Conservation (phyloP, 2,888 invertebrate species). For the Pogonocherus hispidulus region DNA sequence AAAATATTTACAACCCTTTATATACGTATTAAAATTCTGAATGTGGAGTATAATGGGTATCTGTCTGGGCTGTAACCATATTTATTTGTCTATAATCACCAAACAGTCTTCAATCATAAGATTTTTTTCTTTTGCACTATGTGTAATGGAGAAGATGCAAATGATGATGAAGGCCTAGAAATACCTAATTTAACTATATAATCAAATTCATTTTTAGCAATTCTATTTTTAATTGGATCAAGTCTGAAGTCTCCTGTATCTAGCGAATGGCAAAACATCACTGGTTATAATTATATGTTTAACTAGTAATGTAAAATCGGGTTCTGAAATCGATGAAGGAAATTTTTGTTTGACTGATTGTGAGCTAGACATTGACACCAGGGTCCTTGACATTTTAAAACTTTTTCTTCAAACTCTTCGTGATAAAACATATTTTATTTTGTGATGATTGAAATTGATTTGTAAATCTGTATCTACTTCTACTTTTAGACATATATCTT, state of each 20-base stretch:
- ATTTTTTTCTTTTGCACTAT: too few species aligned
- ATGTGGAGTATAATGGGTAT: too few species aligned
- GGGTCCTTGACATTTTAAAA: background rate
- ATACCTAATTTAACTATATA: too few species aligned
- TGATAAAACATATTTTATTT: background rate
- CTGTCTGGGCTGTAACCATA: too few species aligned
- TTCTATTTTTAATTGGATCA: background rate
- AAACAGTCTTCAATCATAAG: too few species aligned
- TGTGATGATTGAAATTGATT: background rate
- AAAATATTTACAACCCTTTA: too few species aligned
- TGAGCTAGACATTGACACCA: background rate
- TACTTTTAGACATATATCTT: background rate
- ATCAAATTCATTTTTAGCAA: background rate
- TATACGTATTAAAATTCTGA: too few species aligned
- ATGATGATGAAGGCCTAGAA: too few species aligned
- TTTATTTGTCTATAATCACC: too few species aligned
- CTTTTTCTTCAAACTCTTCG: background rate
- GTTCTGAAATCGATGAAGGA: background rate
- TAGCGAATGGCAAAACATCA: background rate
- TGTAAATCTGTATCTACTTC: background rate
- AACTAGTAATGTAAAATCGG: background rate
- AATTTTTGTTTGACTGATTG: background rate
- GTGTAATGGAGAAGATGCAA: too few species aligned
- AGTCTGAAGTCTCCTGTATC: background rate
- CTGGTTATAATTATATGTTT: background rate